phyloP scores from a whole-genome alignment of 2,797 vertebrate species.

The Liparis tanakae region DNA sequence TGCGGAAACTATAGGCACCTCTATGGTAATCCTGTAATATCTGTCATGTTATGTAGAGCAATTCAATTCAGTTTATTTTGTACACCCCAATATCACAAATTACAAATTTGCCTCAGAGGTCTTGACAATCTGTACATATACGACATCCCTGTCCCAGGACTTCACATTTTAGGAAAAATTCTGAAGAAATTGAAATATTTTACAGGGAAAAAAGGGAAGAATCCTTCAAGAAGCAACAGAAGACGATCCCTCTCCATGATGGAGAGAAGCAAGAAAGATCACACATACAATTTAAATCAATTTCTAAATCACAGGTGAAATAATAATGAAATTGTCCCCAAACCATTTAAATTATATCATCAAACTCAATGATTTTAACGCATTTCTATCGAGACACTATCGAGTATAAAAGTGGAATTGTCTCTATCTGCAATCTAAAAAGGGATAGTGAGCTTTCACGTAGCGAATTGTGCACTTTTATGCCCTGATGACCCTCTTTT shows the following conservation, averaged over 20 bases:
- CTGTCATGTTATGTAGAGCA: background rate
- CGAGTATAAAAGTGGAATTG: conserved; percentile 4
- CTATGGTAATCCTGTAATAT: background rate
- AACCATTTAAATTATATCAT: background rate
- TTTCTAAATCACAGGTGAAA: background rate
- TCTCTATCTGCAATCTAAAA: conserved; percentile 6
- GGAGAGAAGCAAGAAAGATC: background rate
- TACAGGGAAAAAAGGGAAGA: no score
- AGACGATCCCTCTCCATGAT: no score
- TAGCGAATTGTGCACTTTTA: conserved; percentile 21
- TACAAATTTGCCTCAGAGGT: no score
- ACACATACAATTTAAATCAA: background rate
- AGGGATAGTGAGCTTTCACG: conserved; percentile 11
- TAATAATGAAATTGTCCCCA: background rate
- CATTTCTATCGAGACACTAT: conserved; percentile 4
- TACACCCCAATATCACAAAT: no score
- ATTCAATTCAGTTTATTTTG: no score
- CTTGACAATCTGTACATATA: no score
- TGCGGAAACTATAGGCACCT: background rate
- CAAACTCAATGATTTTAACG: background rate
- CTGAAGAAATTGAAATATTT: no score
- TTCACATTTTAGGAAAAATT: no score
- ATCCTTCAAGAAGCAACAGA: no score
- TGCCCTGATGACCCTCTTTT: conserved; percentile 26
- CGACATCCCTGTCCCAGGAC: no score